phyloP scores from a whole-genome alignment of 2,797 vertebrate genomes.

The Catamblyrhynchus diadema region DNA sequence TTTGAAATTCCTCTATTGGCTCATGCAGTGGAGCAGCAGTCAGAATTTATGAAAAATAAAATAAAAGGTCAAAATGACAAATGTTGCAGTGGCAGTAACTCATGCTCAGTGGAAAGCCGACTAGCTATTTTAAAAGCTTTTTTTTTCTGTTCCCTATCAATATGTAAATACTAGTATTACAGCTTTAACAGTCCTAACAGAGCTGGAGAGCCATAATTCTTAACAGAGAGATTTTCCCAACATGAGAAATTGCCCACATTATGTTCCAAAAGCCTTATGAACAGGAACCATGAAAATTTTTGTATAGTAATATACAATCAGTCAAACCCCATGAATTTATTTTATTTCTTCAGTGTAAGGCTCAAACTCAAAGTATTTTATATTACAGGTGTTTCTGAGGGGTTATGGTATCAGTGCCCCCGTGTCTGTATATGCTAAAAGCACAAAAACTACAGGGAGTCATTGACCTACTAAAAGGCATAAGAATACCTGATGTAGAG shows the following conservation, averaged over 20 bases:
- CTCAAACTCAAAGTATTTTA: neutral
- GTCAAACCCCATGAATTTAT: neutral
- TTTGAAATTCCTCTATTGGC: neutral
- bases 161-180: neutral
- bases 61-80: slow-evolving; percentile 8
- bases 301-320: neutral
- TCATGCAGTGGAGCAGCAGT: neutral
- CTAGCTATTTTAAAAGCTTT: neutral
- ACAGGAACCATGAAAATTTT: neutral
- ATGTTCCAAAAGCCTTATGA: neutral
- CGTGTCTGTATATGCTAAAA: neutral
- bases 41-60: neutral
- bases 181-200: neutral
- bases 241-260: neutral
- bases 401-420: neutral
- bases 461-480: neutral
- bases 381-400: neutral
- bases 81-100: neutral
- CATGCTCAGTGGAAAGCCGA: neutral
- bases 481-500: neutral
- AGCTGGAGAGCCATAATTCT: neutral
- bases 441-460: neutral
- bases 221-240: neutral
- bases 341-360: neutral
- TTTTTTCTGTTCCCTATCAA: neutral